phyloP scores from a whole-genome alignment of 2,113 vertebrate species.

The Apaloderma vittatum region DNA sequence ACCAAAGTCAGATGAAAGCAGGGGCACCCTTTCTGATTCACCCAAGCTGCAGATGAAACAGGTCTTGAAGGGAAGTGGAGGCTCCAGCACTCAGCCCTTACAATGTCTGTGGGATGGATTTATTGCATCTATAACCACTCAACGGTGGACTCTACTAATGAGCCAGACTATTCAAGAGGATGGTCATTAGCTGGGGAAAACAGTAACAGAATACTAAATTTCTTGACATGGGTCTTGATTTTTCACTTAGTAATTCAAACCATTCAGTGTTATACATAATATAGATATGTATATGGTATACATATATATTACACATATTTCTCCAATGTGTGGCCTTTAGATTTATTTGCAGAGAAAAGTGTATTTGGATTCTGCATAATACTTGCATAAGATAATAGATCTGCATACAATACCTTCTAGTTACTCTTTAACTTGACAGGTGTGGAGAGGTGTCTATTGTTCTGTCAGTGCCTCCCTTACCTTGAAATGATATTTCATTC shows the following conservation, averaged over 20 bases:
- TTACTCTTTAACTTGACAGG: constrained; percentile 65
- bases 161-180: not conserved
- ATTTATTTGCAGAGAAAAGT: constrained; percentile 51
- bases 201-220: not conserved
- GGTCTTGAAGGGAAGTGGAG: not conserved
- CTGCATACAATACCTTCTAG: constrained; percentile 41
- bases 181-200: not conserved
- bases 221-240: constrained; percentile 23
- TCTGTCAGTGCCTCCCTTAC: constrained; percentile 28
- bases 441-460: constrained; percentile 46
- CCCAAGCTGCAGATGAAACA: not conserved
- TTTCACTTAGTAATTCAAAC: constrained; percentile 50
- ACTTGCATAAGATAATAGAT: constrained; percentile 49
- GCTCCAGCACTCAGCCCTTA: not conserved
- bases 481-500: not conserved
- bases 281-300: not conserved
- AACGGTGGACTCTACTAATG: not conserved
- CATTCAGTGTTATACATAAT: not conserved
- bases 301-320: not conserved
- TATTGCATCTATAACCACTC: not conserved
- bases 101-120: not conserved
- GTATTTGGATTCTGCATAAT: constrained; percentile 60
- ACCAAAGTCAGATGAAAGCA: not conserved
- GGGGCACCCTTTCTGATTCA: not conserved
- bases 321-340: constrained; percentile 41